Evolutionary conservation across 1,140 invertebrate genomes (phyloP).

Genomic region (Drosophila repletoides): DNA sequence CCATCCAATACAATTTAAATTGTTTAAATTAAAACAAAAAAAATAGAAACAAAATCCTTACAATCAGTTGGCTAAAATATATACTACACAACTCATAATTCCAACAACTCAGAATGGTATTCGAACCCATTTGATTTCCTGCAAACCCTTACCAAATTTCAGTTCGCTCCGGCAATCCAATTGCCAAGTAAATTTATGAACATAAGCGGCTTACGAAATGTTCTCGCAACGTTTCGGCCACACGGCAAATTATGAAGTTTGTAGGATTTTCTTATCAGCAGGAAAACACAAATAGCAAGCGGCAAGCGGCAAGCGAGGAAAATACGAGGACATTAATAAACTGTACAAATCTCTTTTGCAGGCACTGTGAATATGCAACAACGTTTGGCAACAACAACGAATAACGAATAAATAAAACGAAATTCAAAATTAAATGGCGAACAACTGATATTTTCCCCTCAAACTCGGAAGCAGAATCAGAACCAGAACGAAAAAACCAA

Average conservation of each 20-base stretch:
- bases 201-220: slow-evolving; percentile 62
- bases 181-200: slow-evolving; percentile 63
- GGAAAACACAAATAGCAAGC: slow-evolving; percentile 53
- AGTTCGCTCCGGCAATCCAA: not conserved
- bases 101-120: not conserved
- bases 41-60: too few species aligned
- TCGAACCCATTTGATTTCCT: not conserved
- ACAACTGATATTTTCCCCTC: slow-evolving; percentile 38
- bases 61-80: too few species aligned
- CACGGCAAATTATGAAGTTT: slow-evolving; percentile 64
- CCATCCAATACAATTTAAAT: too few species aligned
- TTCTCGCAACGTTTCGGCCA: slow-evolving; percentile 1
- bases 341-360: slow-evolving; percentile 52
- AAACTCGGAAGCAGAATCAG: not conserved
- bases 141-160: not conserved
- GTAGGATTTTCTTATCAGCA: slow-evolving; percentile 57
- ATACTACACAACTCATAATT: too few species aligned
- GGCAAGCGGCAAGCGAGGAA: not conserved
- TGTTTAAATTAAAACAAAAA: too few species aligned
- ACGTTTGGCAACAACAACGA: slow-evolving; percentile 14
- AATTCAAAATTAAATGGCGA: slow-evolving; percentile 46
- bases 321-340: slow-evolving; percentile 61
- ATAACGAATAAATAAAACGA: slow-evolving; percentile 10
- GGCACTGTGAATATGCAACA: slow-evolving; percentile 62
- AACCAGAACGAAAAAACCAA: slow-evolving; percentile 54